A percentile compares a stretch with the other conserved stretches of the same genome.
Evolutionary conservation across 2,797 vertebrate species (phyloP).

Genomic region (Coranthus polyacanthus): DNA sequence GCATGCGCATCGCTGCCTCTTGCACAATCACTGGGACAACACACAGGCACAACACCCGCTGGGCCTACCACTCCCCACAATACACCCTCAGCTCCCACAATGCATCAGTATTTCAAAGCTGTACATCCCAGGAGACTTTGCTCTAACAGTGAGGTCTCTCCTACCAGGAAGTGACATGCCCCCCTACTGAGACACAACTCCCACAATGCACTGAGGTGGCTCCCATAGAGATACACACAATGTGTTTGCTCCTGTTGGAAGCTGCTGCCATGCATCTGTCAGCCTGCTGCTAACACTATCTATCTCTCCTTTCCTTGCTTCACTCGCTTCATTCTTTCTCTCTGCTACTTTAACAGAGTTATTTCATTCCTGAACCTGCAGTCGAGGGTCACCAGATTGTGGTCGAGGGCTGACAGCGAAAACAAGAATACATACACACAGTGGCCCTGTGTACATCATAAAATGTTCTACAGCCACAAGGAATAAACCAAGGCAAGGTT

Average conservation of each 20-base stretch:
- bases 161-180: conserved; percentile 81
- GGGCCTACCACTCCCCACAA: conserved; percentile 70
- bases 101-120: conserved; percentile 81
- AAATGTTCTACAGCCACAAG: conserved; percentile 41
- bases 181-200: conserved; percentile 77
- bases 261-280: conserved; percentile 57
- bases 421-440: conserved; percentile 41
- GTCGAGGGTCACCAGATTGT: conserved; percentile 54
- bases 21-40: conserved; percentile 64
- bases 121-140: conserved; percentile 72
- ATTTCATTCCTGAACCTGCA: conserved; percentile 45
- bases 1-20: conserved; percentile 44
- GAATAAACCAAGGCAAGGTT: conserved; percentile 55
- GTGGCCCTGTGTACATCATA: conserved; percentile 25
- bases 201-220: conserved; percentile 75
- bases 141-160: conserved; percentile 76
- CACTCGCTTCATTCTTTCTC: conserved; percentile 10
- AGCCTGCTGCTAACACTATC: conserved; percentile 43
- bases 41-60: conserved; percentile 69
- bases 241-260: conserved; percentile 59
- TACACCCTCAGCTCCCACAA: conserved; percentile 70
- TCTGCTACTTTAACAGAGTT: conserved; percentile 31
- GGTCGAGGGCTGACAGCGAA: conserved; percentile 34
- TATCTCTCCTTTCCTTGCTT: conserved; percentile 27
- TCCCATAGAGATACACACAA: conserved; percentile 62